Base-by-base conservation (phyloP, 2,888 invertebrate species). In the Orchesella flavescens region DNA sequence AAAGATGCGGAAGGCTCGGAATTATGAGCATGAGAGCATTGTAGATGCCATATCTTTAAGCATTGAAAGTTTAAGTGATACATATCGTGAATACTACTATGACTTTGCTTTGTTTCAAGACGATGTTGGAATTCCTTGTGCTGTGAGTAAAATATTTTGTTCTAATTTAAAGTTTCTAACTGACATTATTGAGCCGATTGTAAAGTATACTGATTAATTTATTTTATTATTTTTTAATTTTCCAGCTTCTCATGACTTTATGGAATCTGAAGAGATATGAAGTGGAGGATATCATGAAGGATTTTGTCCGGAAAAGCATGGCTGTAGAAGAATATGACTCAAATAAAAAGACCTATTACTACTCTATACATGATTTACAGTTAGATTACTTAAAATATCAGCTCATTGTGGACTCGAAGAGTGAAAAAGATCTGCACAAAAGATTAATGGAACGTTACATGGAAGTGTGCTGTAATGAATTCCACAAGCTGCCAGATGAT, bases 291-390 rank as follows among this genome's bases (percentile, higher is more conserved):
- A 92, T 93, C 10, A 93, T 94, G 93, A 91, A 92, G 61, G 91
- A 92, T 83, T 91, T 95, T 12, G 92, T 92, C 55, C 92, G 93
- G 84, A 94, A 94, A 89, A 94, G 94, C 0, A 90, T 95, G 0
- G 92, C 93, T 0, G 93, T 93, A 1, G 92, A 92, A 86, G 92
- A 92, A 74, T 94, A 93, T 89, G 93, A 93, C 85, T 90, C 91
- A 1, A 92, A 93, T 74, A 91, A 92, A 72, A 91, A 91, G 65
- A 92, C 91, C 83, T 94, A 93, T 87, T 91, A 93, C 34, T 95
- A 94, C 89, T 94, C 94, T 84, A 92, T 95, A 65, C 94, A 95
- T 89, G 93, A 94, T 89, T 90, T 94, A 0, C 91, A 94, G 13
- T 91, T 94, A 89, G 92, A 92, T 76, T 94, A 93, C 89, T 90